Conservation (phyloP, 2,113 vertebrate genomes). For the Tiliqua scincoides region DNA sequence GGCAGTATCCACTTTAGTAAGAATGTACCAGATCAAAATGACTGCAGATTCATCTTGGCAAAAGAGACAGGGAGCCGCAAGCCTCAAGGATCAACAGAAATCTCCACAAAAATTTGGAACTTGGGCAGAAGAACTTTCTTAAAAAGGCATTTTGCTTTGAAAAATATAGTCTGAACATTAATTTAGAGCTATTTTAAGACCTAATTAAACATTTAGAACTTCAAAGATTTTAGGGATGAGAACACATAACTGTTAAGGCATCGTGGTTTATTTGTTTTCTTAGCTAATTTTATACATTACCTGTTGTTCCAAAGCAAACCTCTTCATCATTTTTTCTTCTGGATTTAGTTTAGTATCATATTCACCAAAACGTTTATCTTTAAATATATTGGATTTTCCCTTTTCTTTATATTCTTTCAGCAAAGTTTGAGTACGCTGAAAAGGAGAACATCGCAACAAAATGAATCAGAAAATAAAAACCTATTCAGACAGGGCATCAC, state of each 20-base stretch:
- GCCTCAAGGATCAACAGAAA: background rate
- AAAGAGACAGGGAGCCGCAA: slow-evolving; percentile 3
- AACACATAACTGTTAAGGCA: background rate
- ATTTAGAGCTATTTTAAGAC: background rate
- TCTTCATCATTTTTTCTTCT: slow-evolving; percentile 93
- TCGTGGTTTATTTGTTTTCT: background rate
- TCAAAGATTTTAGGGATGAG: background rate
- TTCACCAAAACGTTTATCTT: slow-evolving; percentile 91
- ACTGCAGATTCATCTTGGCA: background rate
- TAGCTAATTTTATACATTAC: slow-evolving; percentile 59
- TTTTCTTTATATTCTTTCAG: slow-evolving; percentile 92
- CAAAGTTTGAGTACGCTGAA: slow-evolving; percentile 91
- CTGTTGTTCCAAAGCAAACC: slow-evolving; percentile 94
- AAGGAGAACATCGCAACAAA: slow-evolving; percentile 3
- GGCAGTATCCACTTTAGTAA: background rate
- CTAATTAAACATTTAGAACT: background rate
- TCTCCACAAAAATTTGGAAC: background rate
- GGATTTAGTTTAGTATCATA: slow-evolving; percentile 85
- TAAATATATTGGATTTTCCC: slow-evolving; percentile 85
- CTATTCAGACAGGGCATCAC: background rate
- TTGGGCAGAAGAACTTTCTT: background rate
- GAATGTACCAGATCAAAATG: background rate
- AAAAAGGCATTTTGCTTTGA: background rate
- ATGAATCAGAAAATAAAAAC: background rate
- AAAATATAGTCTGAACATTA: background rate